These are phyloP conservation scores for Drosophila buzzatii DNA, from an alignment of 2,888 invertebrate species.

Conservation along the genomic window DNA sequence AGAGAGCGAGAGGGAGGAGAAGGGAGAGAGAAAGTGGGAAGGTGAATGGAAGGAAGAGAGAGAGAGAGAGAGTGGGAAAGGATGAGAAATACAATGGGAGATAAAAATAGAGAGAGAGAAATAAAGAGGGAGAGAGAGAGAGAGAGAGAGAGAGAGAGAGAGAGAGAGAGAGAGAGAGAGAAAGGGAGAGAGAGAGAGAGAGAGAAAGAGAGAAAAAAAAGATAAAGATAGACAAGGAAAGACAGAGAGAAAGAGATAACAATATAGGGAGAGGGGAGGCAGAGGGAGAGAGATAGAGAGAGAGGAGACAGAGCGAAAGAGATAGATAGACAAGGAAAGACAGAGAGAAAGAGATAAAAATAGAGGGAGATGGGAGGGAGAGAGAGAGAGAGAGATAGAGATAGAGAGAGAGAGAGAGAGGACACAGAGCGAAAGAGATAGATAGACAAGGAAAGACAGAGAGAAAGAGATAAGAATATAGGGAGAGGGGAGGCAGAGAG, in stretches of 20 bases:
- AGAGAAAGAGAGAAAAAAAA: not conserved
- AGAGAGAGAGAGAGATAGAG: not conserved
- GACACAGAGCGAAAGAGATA: not conserved
- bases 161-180: not conserved
- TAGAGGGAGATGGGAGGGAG: too few species aligned
- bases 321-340: not conserved
- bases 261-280: too few species aligned
- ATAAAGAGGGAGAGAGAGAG: not conserved
- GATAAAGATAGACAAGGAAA: not conserved
- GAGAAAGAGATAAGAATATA: not conserved
- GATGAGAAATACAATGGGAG: not conserved
- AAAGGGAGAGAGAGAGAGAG: not conserved
- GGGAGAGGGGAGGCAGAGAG: not conserved
- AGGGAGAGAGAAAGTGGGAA: not conserved
- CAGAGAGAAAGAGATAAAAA: not conserved
- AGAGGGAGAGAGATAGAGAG: not conserved
- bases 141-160: not conserved
- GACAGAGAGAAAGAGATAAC: not conserved
- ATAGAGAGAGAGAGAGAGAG: not conserved
- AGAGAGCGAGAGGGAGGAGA: not conserved
- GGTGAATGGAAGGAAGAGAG: too few species aligned
- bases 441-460: not conserved
- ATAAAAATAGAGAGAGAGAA: not conserved
- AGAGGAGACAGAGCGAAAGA: not conserved
- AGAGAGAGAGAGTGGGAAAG: not conserved